Evolutionary conservation across 1,140 invertebrate species (phyloP).

Genomic region (Ruditapes philippinarum): DNA sequence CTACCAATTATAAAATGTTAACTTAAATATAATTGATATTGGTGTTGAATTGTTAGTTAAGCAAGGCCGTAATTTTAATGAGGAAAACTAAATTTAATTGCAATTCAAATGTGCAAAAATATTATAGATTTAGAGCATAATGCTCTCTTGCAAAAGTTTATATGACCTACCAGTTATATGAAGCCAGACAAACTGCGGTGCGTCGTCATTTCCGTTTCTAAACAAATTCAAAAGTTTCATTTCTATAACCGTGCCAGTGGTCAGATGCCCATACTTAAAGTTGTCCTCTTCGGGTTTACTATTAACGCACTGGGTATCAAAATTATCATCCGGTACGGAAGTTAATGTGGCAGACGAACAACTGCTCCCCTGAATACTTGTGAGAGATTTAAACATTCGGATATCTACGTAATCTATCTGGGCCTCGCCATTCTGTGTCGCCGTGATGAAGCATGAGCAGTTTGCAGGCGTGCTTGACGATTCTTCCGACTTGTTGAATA

Average conservation of each 20-base stretch:
- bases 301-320: neutral
- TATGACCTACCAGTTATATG: neutral
- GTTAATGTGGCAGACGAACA: neutral
- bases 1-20: no score
- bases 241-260: neutral
- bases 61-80: no score
- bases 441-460: neutral
- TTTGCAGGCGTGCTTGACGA: neutral
- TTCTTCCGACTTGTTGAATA: neutral
- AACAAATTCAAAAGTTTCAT: neutral
- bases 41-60: no score
- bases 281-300: neutral
- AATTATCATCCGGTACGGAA: neutral
- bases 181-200: conserved; percentile 5
- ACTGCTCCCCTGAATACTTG: neutral
- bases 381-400: neutral
- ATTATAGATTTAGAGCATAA: no score
- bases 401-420: conserved; percentile 19
- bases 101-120: no score
- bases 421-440: neutral
- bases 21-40: no score
- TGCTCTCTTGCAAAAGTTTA: no score
- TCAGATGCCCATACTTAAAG: neutral
- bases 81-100: no score
- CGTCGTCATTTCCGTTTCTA: neutral